phyloP scores from a whole-genome alignment of 30 jellyfish, hydroid and myxozoan genomes.

The Aurelia aurita region DNA sequence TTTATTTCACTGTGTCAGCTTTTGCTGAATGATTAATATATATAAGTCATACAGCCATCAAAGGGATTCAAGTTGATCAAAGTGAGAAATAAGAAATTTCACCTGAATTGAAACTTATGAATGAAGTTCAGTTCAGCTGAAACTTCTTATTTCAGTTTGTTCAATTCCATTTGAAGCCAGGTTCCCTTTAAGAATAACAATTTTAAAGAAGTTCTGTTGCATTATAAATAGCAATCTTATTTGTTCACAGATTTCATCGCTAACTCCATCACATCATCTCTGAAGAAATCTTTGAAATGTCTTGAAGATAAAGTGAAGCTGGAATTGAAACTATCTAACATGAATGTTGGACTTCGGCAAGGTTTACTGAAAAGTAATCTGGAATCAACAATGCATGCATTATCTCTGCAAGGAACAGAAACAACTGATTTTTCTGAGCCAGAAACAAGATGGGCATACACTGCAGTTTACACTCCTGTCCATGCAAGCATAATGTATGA shows the following conservation, averaged over 20 bases:
- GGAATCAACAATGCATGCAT: conserved; percentile 86
- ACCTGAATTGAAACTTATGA: too few relatives aligned
- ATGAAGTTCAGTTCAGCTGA: too few relatives aligned
- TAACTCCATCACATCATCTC: conserved; percentile 44
- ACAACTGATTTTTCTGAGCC: conserved; percentile 86
- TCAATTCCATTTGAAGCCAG: too few relatives aligned
- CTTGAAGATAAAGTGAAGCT: conserved; percentile 86
- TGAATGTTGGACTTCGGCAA: conserved; percentile 75
- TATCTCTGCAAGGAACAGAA: conserved; percentile 95
- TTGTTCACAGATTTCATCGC: conserved; percentile 66
- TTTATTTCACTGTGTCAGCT: too few relatives aligned
- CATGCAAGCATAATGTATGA: conserved; percentile 96
- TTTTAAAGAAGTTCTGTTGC: too few relatives aligned
- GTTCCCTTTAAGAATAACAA: too few relatives aligned
- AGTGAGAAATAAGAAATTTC: too few relatives aligned
- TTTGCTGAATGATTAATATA: too few relatives aligned
- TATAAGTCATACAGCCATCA: too few relatives aligned
- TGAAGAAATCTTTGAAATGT: conserved; percentile 53
- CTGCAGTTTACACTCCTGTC: conserved; percentile 95
- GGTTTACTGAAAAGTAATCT: conserved; percentile 77
- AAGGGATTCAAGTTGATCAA: too few relatives aligned
- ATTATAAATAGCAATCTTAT: background rate
- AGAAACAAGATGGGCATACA: conserved; percentile 97
- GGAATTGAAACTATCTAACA: conserved; percentile 74
- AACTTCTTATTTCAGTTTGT: too few relatives aligned